Evolutionary conservation across 2,888 invertebrate genomes (phyloP).

Genomic region (Andrena trimmerana): DNA sequence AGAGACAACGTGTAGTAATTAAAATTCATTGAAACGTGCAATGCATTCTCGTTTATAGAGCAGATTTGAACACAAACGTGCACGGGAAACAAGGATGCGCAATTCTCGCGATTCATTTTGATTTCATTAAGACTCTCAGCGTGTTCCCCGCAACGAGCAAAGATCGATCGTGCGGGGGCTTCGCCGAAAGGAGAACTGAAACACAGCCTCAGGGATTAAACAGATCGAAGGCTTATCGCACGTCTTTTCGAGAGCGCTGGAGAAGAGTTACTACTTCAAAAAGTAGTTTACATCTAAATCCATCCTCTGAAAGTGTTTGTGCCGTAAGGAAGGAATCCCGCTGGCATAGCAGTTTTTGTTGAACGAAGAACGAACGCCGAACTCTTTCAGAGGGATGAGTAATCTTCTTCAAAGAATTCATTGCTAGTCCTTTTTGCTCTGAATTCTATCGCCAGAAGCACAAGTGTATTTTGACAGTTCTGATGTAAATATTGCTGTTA

Average conservation of each 20-base stretch:
- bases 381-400: not conserved
- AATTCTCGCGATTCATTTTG: not conserved
- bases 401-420: not conserved
- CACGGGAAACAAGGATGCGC: not conserved
- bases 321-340: constrained; percentile 20
- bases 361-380: constrained; percentile 28
- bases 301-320: constrained; percentile 31
- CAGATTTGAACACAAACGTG: not conserved
- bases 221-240: constrained; percentile 54
- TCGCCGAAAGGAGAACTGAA: constrained; percentile 37
- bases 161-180: constrained; percentile 33
- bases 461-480: no score
- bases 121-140: constrained; percentile 23
- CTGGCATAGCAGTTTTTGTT: constrained; percentile 32
- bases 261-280: constrained; percentile 44
- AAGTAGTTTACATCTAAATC: constrained; percentile 61
- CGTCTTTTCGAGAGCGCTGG: constrained; percentile 38
- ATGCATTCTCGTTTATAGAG: not conserved
- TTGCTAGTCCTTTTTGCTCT: not conserved
- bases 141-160: constrained; percentile 23
- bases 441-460: not conserved
- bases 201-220: constrained; percentile 52
- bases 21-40: not conserved
- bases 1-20: not conserved
- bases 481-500: no score